These are phyloP conservation scores for Acrossocheilus wenchowensis DNA, from an alignment of 2,797 vertebrate genomes.

Conservation along the genomic window DNA sequence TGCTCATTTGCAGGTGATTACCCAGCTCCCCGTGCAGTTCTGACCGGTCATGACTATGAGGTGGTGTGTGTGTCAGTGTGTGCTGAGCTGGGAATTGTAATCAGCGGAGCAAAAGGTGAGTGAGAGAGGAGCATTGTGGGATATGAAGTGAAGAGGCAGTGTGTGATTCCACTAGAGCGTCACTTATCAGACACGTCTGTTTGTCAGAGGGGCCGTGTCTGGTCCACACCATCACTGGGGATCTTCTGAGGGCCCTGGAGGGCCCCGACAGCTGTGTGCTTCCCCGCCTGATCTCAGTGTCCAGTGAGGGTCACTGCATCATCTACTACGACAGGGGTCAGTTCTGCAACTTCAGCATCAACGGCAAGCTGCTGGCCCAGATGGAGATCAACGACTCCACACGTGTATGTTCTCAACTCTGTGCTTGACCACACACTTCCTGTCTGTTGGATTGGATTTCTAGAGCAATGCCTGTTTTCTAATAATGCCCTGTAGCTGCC, in stretches of 20 bases:
- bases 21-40: slow-evolving; percentile 92
- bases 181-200: slow-evolving; percentile 8
- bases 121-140: slow-evolving; percentile 27
- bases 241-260: slow-evolving; percentile 93
- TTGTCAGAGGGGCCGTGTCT: slow-evolving; percentile 93
- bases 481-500: not conserved
- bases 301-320: slow-evolving; percentile 98
- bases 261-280: slow-evolving; percentile 89
- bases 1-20: slow-evolving; percentile 87
- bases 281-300: slow-evolving; percentile 93
- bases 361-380: slow-evolving; percentile 96
- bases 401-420: slow-evolving; percentile 78
- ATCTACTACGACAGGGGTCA: slow-evolving; percentile 97
- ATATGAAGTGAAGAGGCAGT: not conserved
- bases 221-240: slow-evolving; percentile 98
- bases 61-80: slow-evolving; percentile 97
- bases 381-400: slow-evolving; percentile 99
- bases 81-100: slow-evolving; percentile 95
- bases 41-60: slow-evolving; percentile 96
- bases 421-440: not conserved
- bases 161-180: not conserved
- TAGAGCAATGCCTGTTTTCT: not conserved
- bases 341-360: slow-evolving; percentile 99
- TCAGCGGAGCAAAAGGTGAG: slow-evolving; percentile 98
- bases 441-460: slow-evolving; percentile 6